Percentiles rank a stretch among this genome's conserved stretches.
phyloP scores from a whole-genome alignment of 2,113 vertebrate species.

The Chloebia gouldiae region DNA sequence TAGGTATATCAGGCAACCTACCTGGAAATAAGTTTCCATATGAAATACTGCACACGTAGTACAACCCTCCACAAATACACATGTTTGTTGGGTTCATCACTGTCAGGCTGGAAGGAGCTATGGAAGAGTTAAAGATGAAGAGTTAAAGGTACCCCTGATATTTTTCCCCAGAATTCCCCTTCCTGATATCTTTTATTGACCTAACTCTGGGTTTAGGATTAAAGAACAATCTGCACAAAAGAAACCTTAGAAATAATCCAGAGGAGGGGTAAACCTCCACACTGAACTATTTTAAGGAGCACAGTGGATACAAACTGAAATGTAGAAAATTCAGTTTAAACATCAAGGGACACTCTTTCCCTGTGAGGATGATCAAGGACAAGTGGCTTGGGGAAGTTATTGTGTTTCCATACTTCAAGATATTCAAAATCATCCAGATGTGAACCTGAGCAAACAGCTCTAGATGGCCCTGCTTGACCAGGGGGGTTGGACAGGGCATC shows the following conservation, averaged over 20 bases:
- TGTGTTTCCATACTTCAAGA: background rate
- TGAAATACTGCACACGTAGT: fast-evolving
- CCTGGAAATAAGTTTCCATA: background rate
- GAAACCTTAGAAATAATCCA: background rate
- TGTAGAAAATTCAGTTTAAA: background rate
- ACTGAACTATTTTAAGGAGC: background rate
- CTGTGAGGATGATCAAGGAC: background rate
- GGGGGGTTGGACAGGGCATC: background rate
- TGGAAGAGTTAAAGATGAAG: background rate
- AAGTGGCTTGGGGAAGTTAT: background rate
- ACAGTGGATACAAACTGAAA: background rate
- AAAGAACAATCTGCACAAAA: background rate
- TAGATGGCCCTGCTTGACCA: background rate
- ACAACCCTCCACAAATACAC: background rate
- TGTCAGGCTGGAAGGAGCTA: background rate
- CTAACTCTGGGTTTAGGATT: background rate
- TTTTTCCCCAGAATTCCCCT: background rate
- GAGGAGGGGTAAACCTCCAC: background rate
- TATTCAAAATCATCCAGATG: background rate
- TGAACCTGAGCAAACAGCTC: background rate
- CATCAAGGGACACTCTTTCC: background rate
- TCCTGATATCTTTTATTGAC: background rate
- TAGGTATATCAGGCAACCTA: background rate
- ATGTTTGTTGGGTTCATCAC: background rate
- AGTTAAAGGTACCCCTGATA: background rate